A percentile compares a stretch with the other conserved stretches of the same genome.
These are phyloP conservation scores for Laothoe populi DNA, from an alignment of 2,888 invertebrate species.

Conservation along the genomic window DNA sequence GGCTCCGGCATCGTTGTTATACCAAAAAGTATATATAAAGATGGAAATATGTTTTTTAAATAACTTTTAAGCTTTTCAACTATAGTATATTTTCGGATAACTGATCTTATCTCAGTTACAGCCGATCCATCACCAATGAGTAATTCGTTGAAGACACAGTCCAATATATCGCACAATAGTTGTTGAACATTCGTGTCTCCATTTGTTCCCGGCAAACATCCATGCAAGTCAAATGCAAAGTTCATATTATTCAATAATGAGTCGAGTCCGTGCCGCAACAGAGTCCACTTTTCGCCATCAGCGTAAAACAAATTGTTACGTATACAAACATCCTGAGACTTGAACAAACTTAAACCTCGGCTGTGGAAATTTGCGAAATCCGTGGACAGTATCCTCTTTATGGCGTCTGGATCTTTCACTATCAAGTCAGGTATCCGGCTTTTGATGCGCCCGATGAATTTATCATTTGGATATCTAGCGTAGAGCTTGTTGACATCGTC, in stretches of 20 bases:
- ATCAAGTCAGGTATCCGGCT: slow-evolving; percentile 77
- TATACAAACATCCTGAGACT: slow-evolving; percentile 82
- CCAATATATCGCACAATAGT: slow-evolving; percentile 78
- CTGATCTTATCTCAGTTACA: slow-evolving; percentile 59
- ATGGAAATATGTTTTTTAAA: slow-evolving; percentile 73
- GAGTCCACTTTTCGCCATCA: slow-evolving; percentile 78
- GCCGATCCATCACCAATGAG: slow-evolving; percentile 60
- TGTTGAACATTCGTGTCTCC: slow-evolving; percentile 78
- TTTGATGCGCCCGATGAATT: slow-evolving; percentile 71
- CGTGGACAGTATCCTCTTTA: slow-evolving; percentile 75
- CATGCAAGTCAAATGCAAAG: slow-evolving; percentile 67
- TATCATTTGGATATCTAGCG: slow-evolving; percentile 59
- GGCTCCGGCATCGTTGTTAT: slow-evolving; percentile 52
- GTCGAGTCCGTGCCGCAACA: slow-evolving; percentile 67
- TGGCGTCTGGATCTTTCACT: slow-evolving; percentile 72
- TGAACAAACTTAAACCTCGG: slow-evolving; percentile 79
- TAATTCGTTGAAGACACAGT: slow-evolving; percentile 73
- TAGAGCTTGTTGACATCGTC: slow-evolving; percentile 70
- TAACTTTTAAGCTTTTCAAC: slow-evolving; percentile 68
- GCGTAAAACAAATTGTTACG: slow-evolving; percentile 82
- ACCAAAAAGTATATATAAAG: slow-evolving; percentile 65
- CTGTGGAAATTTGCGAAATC: slow-evolving; percentile 79
- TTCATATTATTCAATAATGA: slow-evolving; percentile 65
- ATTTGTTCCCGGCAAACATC: slow-evolving; percentile 80
- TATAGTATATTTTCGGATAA: slow-evolving; percentile 57